A percentile compares a stretch with the other conserved stretches of the same genome.
phyloP scores from a whole-genome alignment of 1,140 invertebrate genomes.

The Pteromalus puparum region DNA sequence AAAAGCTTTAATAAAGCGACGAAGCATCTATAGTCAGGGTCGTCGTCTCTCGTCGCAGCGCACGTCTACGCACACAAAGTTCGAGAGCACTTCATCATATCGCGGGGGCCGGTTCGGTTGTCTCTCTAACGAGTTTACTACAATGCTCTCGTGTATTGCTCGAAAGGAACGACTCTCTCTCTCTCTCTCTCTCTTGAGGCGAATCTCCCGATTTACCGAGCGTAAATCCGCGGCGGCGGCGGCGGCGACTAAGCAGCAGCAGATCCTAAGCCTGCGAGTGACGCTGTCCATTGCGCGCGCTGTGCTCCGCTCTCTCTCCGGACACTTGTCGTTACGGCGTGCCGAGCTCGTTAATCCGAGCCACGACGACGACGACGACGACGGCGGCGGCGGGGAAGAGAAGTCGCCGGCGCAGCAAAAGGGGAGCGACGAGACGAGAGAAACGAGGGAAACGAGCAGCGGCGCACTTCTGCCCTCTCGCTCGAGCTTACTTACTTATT shows the following conservation, averaged over 20 bases:
- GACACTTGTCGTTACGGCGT: background rate
- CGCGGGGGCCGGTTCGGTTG: too few relatives aligned
- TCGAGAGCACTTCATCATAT: background rate
- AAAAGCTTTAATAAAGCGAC: background rate
- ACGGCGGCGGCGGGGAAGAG: too few relatives aligned
- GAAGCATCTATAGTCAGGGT: too few relatives aligned
- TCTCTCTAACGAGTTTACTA: background rate
- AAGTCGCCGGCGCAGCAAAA: slow-evolving; percentile 2
- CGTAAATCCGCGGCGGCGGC: background rate
- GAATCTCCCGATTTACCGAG: background rate
- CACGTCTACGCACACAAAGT: background rate
- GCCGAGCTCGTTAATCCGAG: background rate
- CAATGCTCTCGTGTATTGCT: background rate
- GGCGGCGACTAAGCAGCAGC: background rate
- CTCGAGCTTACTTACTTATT: background rate
- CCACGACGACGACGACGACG: background rate
- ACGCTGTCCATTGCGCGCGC: background rate
- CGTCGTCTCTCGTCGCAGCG: too few relatives aligned
- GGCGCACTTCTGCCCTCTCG: background rate
- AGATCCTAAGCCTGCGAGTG: background rate
- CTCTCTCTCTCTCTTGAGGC: background rate
- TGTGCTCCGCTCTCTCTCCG: background rate
- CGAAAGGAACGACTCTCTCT: background rate
- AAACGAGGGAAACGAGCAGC: background rate
- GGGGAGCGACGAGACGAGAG: background rate